phyloP scores from a whole-genome alignment of 2,888 invertebrate genomes.

The Orthosia gracilis region DNA sequence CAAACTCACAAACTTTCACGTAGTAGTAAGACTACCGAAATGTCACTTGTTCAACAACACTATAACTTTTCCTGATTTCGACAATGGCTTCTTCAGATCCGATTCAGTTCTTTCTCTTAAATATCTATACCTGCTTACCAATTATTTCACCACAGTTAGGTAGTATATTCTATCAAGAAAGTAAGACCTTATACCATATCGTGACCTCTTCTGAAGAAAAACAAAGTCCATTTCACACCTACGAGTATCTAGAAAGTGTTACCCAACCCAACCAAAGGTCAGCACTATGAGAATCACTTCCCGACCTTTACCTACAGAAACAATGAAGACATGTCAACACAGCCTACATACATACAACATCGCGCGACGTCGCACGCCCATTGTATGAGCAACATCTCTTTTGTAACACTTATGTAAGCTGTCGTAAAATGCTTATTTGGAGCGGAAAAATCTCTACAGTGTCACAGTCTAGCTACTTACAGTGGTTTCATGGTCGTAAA shows the following conservation, averaged over 20 bases:
- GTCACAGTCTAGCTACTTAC: background rate
- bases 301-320: slow-evolving; percentile 58
- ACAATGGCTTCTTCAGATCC: too few species aligned
- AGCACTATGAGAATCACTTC: slow-evolving; percentile 23
- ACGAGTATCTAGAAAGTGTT: slow-evolving; percentile 33
- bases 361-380: slow-evolving; percentile 21
- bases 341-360: slow-evolving; percentile 16
- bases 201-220: background rate
- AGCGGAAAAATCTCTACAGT: slow-evolving; percentile 38
- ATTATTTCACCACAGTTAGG: too few species aligned
- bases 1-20: too few species aligned
- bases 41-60: too few species aligned
- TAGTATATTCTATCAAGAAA: background rate
- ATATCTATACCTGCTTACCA: too few species aligned
- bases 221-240: slow-evolving; percentile 24
- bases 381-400: slow-evolving; percentile 42
- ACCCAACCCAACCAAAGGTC: slow-evolving; percentile 28
- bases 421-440: slow-evolving; percentile 49
- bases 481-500: background rate
- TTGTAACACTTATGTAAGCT: slow-evolving; percentile 45
- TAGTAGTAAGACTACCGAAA: too few species aligned
- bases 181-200: background rate
- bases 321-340: slow-evolving; percentile 54
- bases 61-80: too few species aligned
- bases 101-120: too few species aligned